Evolutionary conservation across 2,797 vertebrate genomes (phyloP), one percentile per base, ranked within the genome.

Genomic region (Hydrophis major): DNA sequence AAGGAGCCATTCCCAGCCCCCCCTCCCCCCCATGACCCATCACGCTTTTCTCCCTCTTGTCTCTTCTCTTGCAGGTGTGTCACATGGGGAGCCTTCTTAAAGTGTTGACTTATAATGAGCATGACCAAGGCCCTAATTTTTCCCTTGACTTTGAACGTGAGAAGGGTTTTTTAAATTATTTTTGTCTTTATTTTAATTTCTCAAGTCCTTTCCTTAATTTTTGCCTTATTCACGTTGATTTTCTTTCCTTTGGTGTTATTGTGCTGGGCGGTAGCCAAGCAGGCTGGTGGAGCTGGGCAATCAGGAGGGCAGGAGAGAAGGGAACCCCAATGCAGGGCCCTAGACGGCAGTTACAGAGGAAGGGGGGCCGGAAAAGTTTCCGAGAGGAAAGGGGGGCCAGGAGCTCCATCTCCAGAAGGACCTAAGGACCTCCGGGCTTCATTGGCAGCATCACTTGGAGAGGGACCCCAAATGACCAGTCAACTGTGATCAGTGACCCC

Each of bases 131-230:
- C 98, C 98, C 98, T 98, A 99, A 98, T 98, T 98, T 99, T 99
- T 99, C 98, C 99, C 99, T 99, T 99, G 99, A 99, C 99, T 99
- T 99, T 99, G 98, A 99, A 99, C 98, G 98, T 99, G 99, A 99
- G 99, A 98, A 97, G 97, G 97, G 97, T 98, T 98, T 97, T 97
- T 97, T 96, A 97, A 83, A 89, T 98, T 93, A 92, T 88, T 92
- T 95, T 94, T 0, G 92, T 95, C 94, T 94, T 94, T 96, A 95
- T 94, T 96, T 96, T 96, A 93, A 92, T 96, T 97, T 97, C 97
- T 97, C 97, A 96, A 97, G 96, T 94, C 95, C 96, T 97, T 97
- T 92, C 47, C 25, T 89, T 89, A 28, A n/a, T 91, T 97, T 95
- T 96, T 97, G 94, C 97, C 95, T 97, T 95, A 96, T 96, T 97